A percentile compares a stretch with the other conserved stretches of the same genome.
Conservation (phyloP, 2,113 vertebrate genomes). For the Tetrao urogallus region DNA sequence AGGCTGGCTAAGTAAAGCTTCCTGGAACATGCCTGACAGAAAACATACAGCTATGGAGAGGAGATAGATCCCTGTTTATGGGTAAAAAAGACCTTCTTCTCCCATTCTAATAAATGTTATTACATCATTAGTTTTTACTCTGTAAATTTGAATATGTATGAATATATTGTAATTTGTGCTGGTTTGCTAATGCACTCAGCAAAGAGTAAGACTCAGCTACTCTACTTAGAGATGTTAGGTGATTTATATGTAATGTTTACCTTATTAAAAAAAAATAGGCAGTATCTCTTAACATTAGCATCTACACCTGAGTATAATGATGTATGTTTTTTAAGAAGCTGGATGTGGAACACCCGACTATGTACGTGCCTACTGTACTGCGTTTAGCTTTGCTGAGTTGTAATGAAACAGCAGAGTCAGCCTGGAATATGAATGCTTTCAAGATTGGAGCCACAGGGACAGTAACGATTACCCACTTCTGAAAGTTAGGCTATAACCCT, state of each 20-base stretch:
- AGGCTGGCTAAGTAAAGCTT: not conserved
- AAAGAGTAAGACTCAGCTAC: not conserved
- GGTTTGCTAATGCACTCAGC: not conserved
- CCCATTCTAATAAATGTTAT: not conserved
- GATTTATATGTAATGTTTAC: not conserved
- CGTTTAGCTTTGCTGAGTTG: not conserved
- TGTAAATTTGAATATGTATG: not conserved
- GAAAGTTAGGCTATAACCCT: not conserved
- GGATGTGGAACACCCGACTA: not conserved
- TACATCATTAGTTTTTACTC: not conserved
- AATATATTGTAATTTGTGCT: not conserved
- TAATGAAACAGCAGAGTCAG: not conserved
- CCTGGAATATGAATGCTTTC: not conserved
- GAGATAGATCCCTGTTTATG: not conserved
- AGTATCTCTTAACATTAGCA: not conserved
- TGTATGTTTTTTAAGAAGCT: not conserved
- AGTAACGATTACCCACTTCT: not conserved
- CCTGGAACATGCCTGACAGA: not conserved
- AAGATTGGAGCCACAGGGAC: not conserved
- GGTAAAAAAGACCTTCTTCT: not conserved
- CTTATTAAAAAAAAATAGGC: not conserved
- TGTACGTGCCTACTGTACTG: not conserved
- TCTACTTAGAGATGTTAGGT: not conserved
- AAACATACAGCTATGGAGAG: not conserved
- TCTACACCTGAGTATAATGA: not conserved